Evolutionary conservation across 2,888 invertebrate genomes (phyloP).

Genomic region (Ennomos fuscantarius): DNA sequence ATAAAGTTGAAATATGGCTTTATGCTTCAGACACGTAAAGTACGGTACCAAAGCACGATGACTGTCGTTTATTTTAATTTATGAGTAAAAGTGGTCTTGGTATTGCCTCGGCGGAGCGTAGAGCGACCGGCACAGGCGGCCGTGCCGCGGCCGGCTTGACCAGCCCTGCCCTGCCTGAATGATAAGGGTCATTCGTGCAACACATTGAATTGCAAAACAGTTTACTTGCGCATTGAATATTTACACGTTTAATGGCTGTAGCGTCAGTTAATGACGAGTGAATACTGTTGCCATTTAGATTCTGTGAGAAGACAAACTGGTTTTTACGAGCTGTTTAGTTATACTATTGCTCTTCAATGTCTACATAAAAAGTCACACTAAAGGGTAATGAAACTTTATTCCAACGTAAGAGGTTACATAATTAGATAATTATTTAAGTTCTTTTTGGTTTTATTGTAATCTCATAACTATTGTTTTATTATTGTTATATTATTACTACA

Average conservation of each 20-base stretch:
- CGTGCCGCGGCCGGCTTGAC: slow-evolving; percentile 42
- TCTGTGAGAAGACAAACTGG: slow-evolving; percentile 60
- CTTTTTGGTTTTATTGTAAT: too few species aligned
- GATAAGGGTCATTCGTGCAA: slow-evolving; percentile 70
- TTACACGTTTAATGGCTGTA: slow-evolving; percentile 71
- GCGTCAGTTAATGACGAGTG: slow-evolving; percentile 62
- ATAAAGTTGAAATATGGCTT: slow-evolving; percentile 37
- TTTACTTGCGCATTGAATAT: slow-evolving; percentile 71
- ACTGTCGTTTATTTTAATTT: slow-evolving; percentile 50
- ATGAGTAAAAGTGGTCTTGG: slow-evolving; percentile 44
- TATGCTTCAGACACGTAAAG: slow-evolving; percentile 37
- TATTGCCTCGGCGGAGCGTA: slow-evolving; percentile 18
- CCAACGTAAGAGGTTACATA: too few species aligned
- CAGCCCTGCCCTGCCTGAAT: slow-evolving; percentile 43
- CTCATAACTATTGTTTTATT: too few species aligned
- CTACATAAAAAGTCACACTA: slow-evolving; percentile 4
- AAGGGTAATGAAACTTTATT: background rate
- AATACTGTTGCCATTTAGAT: slow-evolving; percentile 65
- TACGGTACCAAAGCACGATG: slow-evolving; percentile 44
- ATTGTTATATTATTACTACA: too few species aligned
- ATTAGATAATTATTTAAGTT: too few species aligned
- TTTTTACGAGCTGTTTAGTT: slow-evolving; percentile 32
- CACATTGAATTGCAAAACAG: slow-evolving; percentile 77
- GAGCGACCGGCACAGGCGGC: slow-evolving; percentile 30
- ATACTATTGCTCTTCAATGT: slow-evolving; percentile 10